Percentiles rank a stretch among this genome's conserved stretches.
These are phyloP conservation scores for Drosophila punjabiensis DNA, from an alignment of 1,140 invertebrate genomes.

Conservation along the genomic window DNA sequence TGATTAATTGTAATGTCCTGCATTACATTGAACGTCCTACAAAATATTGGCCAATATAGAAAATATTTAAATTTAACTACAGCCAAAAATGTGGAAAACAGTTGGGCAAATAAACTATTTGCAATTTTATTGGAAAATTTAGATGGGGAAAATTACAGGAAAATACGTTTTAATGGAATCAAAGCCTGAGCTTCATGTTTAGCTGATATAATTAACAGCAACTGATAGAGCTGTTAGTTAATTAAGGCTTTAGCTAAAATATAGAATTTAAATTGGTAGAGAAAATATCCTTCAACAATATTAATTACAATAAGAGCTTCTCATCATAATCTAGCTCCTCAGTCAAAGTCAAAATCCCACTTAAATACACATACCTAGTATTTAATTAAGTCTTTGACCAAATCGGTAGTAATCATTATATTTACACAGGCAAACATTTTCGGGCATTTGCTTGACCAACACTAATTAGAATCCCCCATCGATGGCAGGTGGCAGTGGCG, in stretches of 20 bases:
- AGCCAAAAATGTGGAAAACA: constrained; percentile 21
- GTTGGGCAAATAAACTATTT: constrained; percentile 1
- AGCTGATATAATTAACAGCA: not conserved
- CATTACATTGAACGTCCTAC: constrained; percentile 54
- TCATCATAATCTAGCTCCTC: not conserved
- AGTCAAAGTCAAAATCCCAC: not conserved
- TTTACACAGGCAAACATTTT: constrained; percentile 72
- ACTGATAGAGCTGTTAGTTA: not conserved
- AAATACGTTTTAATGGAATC: constrained; percentile 3
- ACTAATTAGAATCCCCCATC: constrained; percentile 58
- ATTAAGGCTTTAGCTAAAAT: not conserved
- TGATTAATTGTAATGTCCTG: constrained; percentile 79
- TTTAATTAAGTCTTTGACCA: constrained; percentile 14
- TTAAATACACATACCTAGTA: constrained; percentile 3
- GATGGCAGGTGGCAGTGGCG: constrained; percentile 21
- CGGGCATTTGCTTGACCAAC: constrained; percentile 59
- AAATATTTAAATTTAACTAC: constrained; percentile 27
- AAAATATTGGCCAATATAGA: constrained; percentile 21
- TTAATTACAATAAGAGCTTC: not conserved
- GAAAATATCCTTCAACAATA: not conserved
- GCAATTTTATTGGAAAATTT: not conserved
- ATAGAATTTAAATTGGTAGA: not conserved
- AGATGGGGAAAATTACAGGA: not conserved
- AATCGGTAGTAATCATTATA: constrained; percentile 24
- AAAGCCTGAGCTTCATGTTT: not conserved